Conservation (phyloP, 2,113 vertebrate genomes). For the Xenopus laevis region DNA sequence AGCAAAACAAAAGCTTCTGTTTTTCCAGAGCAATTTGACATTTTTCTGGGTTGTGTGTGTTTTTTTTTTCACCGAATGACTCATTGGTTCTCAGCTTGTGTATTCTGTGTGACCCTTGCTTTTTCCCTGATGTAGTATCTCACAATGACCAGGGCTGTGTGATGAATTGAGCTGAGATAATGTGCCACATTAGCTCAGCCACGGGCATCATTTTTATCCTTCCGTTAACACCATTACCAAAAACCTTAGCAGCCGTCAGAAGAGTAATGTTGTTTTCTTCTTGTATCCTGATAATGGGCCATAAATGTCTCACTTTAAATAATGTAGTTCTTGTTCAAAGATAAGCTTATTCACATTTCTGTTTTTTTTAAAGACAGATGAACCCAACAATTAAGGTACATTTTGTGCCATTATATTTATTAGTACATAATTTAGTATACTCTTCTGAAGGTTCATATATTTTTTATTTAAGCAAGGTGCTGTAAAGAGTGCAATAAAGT, state of each 20-base stretch:
- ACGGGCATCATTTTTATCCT: conserved; percentile 12
- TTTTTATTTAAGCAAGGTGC: too few relatives aligned
- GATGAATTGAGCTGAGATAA: conserved; percentile 29
- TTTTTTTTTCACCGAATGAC: conserved; percentile 18
- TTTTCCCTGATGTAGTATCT: conserved; percentile 7
- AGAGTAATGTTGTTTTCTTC: not conserved
- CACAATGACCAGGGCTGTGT: conserved; percentile 5
- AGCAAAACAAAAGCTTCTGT: conserved; percentile 1
- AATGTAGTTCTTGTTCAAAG: too few relatives aligned
- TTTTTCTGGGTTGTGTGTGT: conserved; percentile 9
- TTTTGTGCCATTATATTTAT: too few relatives aligned
- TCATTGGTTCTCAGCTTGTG: conserved; percentile 27
- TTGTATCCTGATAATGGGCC: not conserved
- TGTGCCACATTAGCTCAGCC: conserved; percentile 6
- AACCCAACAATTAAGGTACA: too few relatives aligned
- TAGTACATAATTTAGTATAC: too few relatives aligned
- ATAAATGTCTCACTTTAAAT: too few relatives aligned
- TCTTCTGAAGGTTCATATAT: too few relatives aligned
- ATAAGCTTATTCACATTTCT: too few relatives aligned
- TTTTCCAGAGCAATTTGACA: conserved; percentile 29
- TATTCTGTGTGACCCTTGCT: conserved; percentile 34
- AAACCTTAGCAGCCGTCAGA: not conserved
- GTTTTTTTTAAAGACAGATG: too few relatives aligned
- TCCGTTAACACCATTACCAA: conserved; percentile 2
- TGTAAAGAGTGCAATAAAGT: too few relatives aligned